phyloP scores from a whole-genome alignment of 2,113 vertebrate genomes.

The Rana temporaria region DNA sequence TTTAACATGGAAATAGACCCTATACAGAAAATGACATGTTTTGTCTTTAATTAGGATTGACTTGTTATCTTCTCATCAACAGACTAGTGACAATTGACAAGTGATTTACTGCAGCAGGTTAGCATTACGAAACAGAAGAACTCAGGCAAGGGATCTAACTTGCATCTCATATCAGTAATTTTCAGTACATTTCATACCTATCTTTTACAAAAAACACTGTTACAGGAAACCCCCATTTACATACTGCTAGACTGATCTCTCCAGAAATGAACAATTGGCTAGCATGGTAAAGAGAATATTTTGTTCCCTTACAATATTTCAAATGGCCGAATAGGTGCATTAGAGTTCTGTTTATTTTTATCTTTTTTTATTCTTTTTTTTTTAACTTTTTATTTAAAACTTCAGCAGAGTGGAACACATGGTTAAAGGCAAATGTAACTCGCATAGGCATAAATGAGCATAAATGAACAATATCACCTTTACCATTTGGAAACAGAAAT shows the following conservation, averaged over 20 bases:
- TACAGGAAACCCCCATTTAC: not conserved
- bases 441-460: too few relatives aligned
- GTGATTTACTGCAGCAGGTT: not conserved
- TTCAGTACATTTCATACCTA: constrained; percentile 13
- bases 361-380: too few relatives aligned
- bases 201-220: not conserved
- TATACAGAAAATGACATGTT: not conserved
- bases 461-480: too few relatives aligned
- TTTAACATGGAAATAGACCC: too few relatives aligned
- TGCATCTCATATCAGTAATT: constrained; percentile 23
- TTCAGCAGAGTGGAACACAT: too few relatives aligned
- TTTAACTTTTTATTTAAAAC: too few relatives aligned
- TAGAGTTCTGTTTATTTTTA: not conserved
- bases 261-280: constrained; percentile 10
- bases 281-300: not conserved
- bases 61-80: not conserved
- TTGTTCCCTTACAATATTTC: constrained; percentile 16
- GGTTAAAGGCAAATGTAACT: too few relatives aligned
- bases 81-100: constrained; percentile 15
- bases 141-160: not conserved
- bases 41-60: constrained; percentile 13
- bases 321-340: not conserved
- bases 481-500: too few relatives aligned
- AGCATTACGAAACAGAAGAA: not conserved
- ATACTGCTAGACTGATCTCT: constrained; percentile 7